These are phyloP conservation scores for Hippocampus guttulatus DNA, from an alignment of 2,113 vertebrate species.

Conservation along the genomic window DNA sequence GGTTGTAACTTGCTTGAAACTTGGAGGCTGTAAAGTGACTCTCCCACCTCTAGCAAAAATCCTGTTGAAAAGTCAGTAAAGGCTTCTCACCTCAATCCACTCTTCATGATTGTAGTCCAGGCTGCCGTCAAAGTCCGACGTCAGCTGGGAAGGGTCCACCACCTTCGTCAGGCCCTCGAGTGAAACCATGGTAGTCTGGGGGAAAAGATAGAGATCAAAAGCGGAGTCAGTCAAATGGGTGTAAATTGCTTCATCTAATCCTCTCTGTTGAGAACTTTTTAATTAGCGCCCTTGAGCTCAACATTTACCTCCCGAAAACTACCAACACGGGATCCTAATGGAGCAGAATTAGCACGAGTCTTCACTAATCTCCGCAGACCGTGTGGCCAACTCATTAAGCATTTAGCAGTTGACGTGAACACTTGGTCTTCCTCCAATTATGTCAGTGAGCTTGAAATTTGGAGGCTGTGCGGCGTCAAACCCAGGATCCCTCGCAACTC, in stretches of 20 bases:
- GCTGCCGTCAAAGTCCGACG: conserved; percentile 94
- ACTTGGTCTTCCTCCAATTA: conserved; percentile 7
- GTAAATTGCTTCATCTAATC: conserved; percentile 13
- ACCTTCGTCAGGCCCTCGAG: conserved; percentile 98
- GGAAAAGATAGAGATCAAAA: conserved; percentile 8
- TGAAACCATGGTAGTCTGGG: conserved; percentile 97
- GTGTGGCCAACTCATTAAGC: conserved; percentile 2
- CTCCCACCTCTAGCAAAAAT: background rate
- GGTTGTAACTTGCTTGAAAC: background rate
- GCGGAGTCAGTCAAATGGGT: conserved; percentile 8
- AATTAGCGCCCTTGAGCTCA: background rate
- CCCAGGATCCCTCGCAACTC: background rate
- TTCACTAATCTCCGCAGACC: background rate
- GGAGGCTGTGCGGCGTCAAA: background rate
- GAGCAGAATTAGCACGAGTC: background rate
- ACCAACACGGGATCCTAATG: background rate
- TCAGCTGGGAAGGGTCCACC: conserved; percentile 97
- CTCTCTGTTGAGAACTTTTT: background rate
- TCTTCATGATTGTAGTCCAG: conserved; percentile 98
- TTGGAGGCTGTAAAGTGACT: background rate
- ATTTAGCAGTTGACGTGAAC: conserved; percentile 7
- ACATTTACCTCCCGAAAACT: background rate
- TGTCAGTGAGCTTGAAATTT: conserved; percentile 3
- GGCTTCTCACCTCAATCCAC: conserved; percentile 83
- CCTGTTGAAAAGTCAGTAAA: background rate